Percentiles rank a stretch among this genome's conserved stretches.
These are phyloP conservation scores for Sebastes elongatus DNA, from an alignment of 2,797 vertebrate species.

Conservation along the genomic window DNA sequence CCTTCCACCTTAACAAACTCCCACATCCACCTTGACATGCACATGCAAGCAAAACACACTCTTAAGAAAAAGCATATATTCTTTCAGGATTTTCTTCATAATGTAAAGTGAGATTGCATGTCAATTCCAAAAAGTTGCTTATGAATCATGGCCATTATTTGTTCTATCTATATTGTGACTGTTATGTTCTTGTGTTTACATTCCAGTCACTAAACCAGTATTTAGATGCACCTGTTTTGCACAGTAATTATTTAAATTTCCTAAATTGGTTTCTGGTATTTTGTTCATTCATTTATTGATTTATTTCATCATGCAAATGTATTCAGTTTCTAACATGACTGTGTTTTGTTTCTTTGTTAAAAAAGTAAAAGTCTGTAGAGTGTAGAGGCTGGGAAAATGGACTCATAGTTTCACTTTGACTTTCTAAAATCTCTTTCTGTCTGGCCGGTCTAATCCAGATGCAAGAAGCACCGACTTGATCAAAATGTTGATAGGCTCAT, in stretches of 20 bases:
- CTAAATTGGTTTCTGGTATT: neutral
- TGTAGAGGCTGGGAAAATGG: neutral
- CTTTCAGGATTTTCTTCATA: neutral
- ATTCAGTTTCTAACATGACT: neutral
- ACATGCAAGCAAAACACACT: neutral
- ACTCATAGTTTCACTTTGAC: neutral
- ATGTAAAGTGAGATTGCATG: neutral
- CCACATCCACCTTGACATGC: conserved; percentile 42
- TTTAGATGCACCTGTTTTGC: neutral
- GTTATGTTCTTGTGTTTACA: neutral
- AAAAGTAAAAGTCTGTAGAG: neutral
- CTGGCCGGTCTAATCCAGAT: neutral
- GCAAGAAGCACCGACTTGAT: neutral
- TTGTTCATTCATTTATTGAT: neutral
- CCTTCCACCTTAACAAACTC: conserved; percentile 50
- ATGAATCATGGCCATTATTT: neutral
- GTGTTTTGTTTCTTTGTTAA: neutral
- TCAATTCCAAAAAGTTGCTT: neutral
- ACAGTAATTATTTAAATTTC: neutral
- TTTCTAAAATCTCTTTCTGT: neutral
- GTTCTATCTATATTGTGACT: neutral
- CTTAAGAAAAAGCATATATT: neutral
- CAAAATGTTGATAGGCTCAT: neutral
- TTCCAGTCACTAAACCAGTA: neutral
- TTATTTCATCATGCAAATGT: neutral